Conservation (phyloP, 2,113 vertebrate species). For the Penelope pileata region DNA sequence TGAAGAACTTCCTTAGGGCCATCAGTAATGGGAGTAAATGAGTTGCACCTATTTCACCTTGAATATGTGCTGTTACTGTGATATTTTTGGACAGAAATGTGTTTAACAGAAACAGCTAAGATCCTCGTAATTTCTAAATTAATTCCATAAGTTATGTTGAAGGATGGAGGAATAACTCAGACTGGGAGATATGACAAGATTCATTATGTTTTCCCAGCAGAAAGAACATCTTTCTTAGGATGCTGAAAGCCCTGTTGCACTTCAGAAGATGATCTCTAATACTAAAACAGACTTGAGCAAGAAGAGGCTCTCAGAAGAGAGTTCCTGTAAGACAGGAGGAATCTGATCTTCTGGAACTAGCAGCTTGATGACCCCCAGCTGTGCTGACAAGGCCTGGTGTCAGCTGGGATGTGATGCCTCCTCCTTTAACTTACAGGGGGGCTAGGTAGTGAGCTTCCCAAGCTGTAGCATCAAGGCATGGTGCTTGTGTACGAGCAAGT, state of each 20-base stretch:
- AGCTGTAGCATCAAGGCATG: not conserved
- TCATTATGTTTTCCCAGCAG: not conserved
- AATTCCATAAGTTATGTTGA: not conserved
- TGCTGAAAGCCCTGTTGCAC: not conserved
- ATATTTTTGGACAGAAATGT: not conserved
- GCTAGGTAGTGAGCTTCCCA: not conserved
- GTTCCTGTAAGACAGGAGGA: not conserved
- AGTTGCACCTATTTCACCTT: not conserved
- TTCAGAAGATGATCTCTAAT: not conserved
- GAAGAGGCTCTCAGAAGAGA: not conserved
- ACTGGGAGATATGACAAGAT: not conserved
- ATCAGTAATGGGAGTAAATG: not conserved
- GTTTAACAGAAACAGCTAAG: not conserved
- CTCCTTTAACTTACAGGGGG: not conserved
- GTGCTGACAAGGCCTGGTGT: not conserved
- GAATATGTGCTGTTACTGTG: not conserved
- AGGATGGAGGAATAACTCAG: not conserved
- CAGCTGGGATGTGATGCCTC: not conserved
- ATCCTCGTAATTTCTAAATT: not conserved
- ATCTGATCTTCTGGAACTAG: not conserved
- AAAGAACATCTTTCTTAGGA: not conserved
- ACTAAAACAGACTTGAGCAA: not conserved
- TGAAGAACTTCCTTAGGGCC: not conserved
- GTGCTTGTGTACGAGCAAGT: not conserved
- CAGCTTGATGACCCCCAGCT: not conserved